Base-by-base conservation (phyloP, 2,888 invertebrate genomes). In the Dorcus parallelipipedus region DNA sequence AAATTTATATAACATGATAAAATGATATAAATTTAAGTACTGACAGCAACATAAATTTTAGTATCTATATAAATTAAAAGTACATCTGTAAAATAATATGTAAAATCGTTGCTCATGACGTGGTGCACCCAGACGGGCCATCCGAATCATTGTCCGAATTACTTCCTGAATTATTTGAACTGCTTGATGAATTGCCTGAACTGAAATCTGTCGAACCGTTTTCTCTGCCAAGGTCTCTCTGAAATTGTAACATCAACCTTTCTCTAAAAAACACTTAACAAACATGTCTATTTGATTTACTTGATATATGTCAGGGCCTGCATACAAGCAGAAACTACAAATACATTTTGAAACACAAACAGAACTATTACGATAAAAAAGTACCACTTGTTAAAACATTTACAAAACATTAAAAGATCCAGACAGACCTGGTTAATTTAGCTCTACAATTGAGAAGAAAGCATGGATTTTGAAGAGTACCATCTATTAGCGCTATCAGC, bases 51-150 rank as follows among this genome's bases (percentile, higher is more conserved):
- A 33, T 56, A 56, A 56, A 56, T 56, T 56, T 56, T 52, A 56
- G 43, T 43, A 50, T 50, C 50, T 50, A 10, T 38, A 38, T n/a
- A 38, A 10, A 51, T 38, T 54, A 54, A 58, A 58, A 54, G 45
- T 41, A 50, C 45, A 54, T 54, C 23, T 50, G 50, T 50, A 56
- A 56, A 56, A 56, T 50, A 33, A 33, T 33, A 49, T 17, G 45
- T 45, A 42, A 38, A 39, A 42, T 51, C 49, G 49, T 51, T 51
- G 49, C 51, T 65, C 69, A 73, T 26, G 72, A 71, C 9, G 73
- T 68, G 10, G 70, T 65, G 58, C 73, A 73, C 39, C 69, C 70
- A 10, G 69, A 58, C 3, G 70, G 65, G 38, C 61, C 66, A 10
- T 69, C 70, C 9, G 67, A 60, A 33, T 65, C 60, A 45, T 69